Percentiles rank a stretch among this genome's conserved stretches.
Evolutionary conservation across 1,140 invertebrate species (phyloP).

Genomic region (Zophobas atratus): DNA sequence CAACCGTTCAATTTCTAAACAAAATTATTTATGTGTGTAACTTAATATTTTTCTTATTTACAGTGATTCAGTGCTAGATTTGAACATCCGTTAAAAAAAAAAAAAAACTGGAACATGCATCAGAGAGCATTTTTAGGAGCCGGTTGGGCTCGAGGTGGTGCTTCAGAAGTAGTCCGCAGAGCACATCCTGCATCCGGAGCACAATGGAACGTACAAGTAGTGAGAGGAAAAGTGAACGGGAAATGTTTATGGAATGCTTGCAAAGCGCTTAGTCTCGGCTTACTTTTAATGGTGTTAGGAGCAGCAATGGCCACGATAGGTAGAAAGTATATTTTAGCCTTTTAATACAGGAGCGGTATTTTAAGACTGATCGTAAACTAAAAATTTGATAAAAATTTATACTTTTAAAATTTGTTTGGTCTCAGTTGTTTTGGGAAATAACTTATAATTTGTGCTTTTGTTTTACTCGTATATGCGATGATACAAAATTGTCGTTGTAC

Average conservation of each 20-base stretch:
- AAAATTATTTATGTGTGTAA: no score
- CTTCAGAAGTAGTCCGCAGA: conserved; percentile 74
- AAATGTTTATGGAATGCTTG: conserved; percentile 92
- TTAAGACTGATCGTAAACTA: no score
- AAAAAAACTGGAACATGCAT: conserved; percentile 57
- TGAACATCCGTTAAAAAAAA: conserved; percentile 14
- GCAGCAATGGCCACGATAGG: conserved; percentile 93
- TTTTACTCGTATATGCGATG: no score
- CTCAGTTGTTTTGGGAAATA: no score
- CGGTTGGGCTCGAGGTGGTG: conserved; percentile 85
- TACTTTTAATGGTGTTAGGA: conserved; percentile 87
- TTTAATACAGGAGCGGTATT: no score
- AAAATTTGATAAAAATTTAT: no score
- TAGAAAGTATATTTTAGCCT: conserved; percentile 66
- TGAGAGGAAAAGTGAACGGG: conserved; percentile 87
- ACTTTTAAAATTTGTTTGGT: no score
- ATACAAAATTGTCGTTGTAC: no score
- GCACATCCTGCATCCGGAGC: conserved; percentile 79
- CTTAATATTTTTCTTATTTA: no score
- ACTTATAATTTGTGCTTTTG: no score
- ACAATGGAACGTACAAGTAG: conserved; percentile 82
- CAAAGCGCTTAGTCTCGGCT: conserved; percentile 86
- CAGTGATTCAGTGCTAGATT: neutral
- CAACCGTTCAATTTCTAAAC: no score
- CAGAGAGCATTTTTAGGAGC: conserved; percentile 67